Evolutionary conservation across 2,888 invertebrate species (phyloP), one percentile per base, ranked within the genome.

Genomic region (Pollenia griseotomentosa): DNA sequence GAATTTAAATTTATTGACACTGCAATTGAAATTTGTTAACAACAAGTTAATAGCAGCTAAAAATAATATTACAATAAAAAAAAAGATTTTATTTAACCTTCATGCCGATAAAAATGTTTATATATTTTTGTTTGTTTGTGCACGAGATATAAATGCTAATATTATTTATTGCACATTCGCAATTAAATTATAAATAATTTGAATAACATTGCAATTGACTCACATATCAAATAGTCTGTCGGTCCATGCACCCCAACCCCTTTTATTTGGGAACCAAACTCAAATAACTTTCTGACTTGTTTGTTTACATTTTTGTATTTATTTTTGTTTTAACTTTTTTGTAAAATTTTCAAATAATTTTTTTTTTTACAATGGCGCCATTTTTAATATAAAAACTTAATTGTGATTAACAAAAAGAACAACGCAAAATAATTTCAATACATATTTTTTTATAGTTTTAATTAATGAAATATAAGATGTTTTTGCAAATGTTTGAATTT

Each of bases 21-120:
- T 81, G 65, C 23, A 81, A 81, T 74, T 51, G 16, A 81, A 73
- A 57, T 51, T 78, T 74, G 73, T 81, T 66, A 74, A 81, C 81
- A 81, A 70, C 65, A 42, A 59, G 16, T 51, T 19, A 33, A n/a
- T 9, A 2, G 3, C 5, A 10, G 46, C 81, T 81, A 81, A 81
- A 81, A 81, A 81, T 81, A 81, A 57, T 19, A 65, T 57, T 33
- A 33, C 9, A 53, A 77, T 48, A 3, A 61, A 46, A 7, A 63
- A 40, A 74, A 46, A 55, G 46, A 63, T 74, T 19, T 74, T 66
- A 82, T 82, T 74, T 75, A 33, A 44, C 59, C 74, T 82, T 82
- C 66, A 66, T 12, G 55, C 16, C 46, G 33, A 33, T 33, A 33
- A 6, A 33, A 33, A 33, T 33, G 33, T 33, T 6, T 33, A 33